Evolutionary conservation across 1,140 invertebrate genomes (phyloP), one percentile per base, ranked within the genome.

Genomic region (Zaprionus davidi): DNA sequence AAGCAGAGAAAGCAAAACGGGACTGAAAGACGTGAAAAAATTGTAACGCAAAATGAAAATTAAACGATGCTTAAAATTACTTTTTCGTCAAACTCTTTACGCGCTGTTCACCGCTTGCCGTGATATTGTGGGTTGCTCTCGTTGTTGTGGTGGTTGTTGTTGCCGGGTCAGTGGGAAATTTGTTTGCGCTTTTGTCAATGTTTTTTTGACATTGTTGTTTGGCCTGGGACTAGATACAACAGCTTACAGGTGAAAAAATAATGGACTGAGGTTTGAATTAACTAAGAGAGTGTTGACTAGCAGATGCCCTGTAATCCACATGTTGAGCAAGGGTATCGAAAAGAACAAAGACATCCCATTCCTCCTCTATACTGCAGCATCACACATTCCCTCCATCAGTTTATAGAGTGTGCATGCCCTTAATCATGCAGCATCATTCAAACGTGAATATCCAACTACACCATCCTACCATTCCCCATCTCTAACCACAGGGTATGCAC

Each of bases 61-160:
- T 88, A 88, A 88, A 88, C 85, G 85, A 88, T 85, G 81, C 81
- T 90, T 85, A 88, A 88, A 88, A 90, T 88, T 88, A 85, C 85
- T 90, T 88, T 87, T 90, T 85, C 76, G 78, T 84, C 84, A 84
- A 87, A 87, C 81, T 84, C 84, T 81, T 84, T 81, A 73, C 81
- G 57, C 73, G 56, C 63, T 69, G 49, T 17, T 49, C 34, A 67
- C 17, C 71, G 55, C 26, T 55, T 44, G 44, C 62, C 59, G 36
- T 60, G 28, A 56, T 38, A 41, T 60, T 71, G 60, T 56, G 65
- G 65, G 36, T 46, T 67, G 55, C 6, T 12, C 28, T 34, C 28
- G 5, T 17, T 20, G 57, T 36, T 68, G 58, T 70, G 76, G 44
- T 69, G 57, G 15, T 73, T 62, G n/a, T 70, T 36, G 20, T 22